These are phyloP conservation scores for Scelioninae gen. 1 DNA, from an alignment of 2,888 invertebrate genomes.

Conservation along the genomic window DNA sequence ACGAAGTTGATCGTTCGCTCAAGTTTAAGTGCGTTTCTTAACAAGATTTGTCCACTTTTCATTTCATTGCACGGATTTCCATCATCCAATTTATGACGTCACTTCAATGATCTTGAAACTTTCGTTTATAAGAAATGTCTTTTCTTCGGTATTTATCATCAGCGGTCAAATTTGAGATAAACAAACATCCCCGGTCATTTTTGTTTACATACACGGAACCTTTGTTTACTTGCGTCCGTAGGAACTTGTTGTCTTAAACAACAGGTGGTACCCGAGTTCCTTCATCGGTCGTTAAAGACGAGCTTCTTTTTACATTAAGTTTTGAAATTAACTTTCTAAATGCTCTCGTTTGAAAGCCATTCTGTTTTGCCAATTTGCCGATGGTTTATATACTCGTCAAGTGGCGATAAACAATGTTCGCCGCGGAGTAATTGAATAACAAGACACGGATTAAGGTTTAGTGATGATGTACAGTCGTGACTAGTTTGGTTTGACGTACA, in stretches of 20 bases:
- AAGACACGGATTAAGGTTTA: conserved; percentile 14
- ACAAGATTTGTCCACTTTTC: conserved; percentile 46
- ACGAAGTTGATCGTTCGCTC: conserved; percentile 15
- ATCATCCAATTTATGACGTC: conserved; percentile 23
- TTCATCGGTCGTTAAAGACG: conserved; percentile 15
- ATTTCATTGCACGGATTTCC: conserved; percentile 44
- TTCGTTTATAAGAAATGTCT: too few relatives aligned
- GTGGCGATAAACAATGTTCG: conserved; percentile 16
- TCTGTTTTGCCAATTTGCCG: conserved; percentile 3
- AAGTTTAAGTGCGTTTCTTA: conserved; percentile 37
- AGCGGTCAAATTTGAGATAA: not conserved
- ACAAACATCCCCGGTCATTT: not conserved
- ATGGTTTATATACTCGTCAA: conserved; percentile 12
- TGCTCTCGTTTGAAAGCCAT: conserved; percentile 28
- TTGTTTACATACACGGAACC: not conserved
- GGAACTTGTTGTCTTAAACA: conserved; percentile 2
- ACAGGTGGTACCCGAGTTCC: conserved; percentile 42
- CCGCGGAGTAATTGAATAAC: conserved; percentile 30
- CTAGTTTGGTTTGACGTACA: conserved; percentile 13
- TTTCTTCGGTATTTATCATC: not conserved
- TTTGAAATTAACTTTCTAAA: conserved; percentile 52
- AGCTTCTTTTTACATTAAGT: conserved; percentile 30
- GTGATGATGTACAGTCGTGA: conserved; percentile 25
- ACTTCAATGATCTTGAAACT: not conserved
- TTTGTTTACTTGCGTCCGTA: not conserved